A percentile compares a stretch with the other conserved stretches of the same genome.
phyloP scores from a whole-genome alignment of 2,888 invertebrate species.

The Trissolcus brochymenae region DNA sequence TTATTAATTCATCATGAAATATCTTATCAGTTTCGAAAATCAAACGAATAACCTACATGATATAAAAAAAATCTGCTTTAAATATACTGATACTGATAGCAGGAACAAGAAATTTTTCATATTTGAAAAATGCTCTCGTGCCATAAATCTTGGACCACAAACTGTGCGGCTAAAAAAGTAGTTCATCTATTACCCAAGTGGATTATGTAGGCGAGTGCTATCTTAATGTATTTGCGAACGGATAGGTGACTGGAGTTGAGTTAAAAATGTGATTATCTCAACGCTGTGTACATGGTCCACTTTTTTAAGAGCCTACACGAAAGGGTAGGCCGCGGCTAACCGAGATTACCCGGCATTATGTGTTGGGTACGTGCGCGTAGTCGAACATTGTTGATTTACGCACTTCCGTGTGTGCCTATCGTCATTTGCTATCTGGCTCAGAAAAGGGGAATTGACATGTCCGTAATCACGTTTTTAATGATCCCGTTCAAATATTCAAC shows the following conservation, averaged over 20 bases:
- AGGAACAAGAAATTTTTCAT: slow-evolving; percentile 1
- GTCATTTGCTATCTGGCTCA: slow-evolving; percentile 46
- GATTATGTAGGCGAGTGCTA: slow-evolving; percentile 61
- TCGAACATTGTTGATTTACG: slow-evolving; percentile 62
- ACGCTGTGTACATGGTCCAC: slow-evolving; percentile 28
- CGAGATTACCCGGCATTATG: slow-evolving; percentile 39
- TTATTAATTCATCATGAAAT: slow-evolving; percentile 22
- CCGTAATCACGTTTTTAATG: slow-evolving; percentile 47
- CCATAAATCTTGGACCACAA: slow-evolving; percentile 32
- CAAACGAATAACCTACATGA: slow-evolving; percentile 14
- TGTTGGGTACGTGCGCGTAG: slow-evolving; percentile 45
- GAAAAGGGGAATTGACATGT: slow-evolving; percentile 54
- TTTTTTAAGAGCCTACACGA: slow-evolving; percentile 61
- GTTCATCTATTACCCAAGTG: slow-evolving; percentile 38
- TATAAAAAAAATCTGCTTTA: slow-evolving; percentile 6
- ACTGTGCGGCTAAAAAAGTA: slow-evolving; percentile 33
- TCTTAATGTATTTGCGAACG: slow-evolving; percentile 65
- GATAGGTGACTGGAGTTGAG: slow-evolving; percentile 59
- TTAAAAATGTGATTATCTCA: slow-evolving; percentile 63
- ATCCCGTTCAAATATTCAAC: slow-evolving; percentile 49
- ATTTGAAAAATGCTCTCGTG: slow-evolving; percentile 18
- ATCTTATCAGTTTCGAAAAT: slow-evolving; percentile 28
- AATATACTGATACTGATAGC: slow-evolving; percentile 6
- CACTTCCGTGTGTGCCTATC: slow-evolving; percentile 54
- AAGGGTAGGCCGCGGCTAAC: slow-evolving; percentile 61